phyloP scores from a whole-genome alignment of 2,797 vertebrate species.

The Propithecus perrieri region DNA sequence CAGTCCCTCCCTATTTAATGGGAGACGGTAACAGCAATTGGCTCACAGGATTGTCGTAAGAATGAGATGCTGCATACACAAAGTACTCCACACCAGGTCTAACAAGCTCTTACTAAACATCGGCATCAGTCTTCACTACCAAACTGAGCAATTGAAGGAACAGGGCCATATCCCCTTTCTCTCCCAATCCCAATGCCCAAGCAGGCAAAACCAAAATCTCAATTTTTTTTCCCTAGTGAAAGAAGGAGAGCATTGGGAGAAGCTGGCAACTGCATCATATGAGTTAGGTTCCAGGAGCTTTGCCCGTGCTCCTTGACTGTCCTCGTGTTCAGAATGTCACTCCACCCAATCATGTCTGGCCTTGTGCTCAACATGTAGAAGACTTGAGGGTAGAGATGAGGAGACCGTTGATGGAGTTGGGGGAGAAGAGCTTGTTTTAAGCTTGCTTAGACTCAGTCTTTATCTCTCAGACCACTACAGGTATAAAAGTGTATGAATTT shows the following conservation, averaged over 20 bases:
- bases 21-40: neutral
- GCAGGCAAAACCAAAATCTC: neutral
- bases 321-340: neutral
- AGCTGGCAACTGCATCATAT: too few species aligned
- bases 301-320: neutral
- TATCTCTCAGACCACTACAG: neutral
- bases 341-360: neutral
- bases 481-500: neutral
- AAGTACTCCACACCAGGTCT: neutral
- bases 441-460: too few species aligned
- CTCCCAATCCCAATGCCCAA: neutral
- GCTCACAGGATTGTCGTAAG: neutral
- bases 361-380: neutral
- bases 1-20: neutral
- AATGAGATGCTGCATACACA: neutral
- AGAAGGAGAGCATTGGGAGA: neutral
- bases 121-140: neutral
- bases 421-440: fast-evolving
- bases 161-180: neutral
- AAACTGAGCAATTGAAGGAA: neutral
- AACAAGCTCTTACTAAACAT: neutral
- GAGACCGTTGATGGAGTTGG: fast-evolving
- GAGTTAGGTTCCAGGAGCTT: neutral
- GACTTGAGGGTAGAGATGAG: neutral
- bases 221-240: neutral